Percentiles rank a stretch among this genome's conserved stretches.
Evolutionary conservation across 2,113 vertebrate genomes (phyloP).

Genomic region (Gadus macrocephalus): DNA sequence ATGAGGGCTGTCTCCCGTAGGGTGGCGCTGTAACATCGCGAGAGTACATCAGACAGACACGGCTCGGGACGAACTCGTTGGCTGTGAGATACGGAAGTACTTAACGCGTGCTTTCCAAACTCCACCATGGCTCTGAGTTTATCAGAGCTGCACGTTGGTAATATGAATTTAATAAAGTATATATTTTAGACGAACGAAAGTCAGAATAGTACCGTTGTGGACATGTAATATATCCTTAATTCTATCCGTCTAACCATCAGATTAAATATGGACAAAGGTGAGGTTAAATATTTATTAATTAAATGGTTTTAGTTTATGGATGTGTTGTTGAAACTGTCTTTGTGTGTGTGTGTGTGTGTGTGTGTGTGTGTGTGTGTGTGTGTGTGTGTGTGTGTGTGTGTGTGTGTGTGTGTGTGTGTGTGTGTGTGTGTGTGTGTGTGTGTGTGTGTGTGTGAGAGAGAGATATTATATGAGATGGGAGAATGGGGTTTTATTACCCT

Average conservation of each 20-base stretch:
- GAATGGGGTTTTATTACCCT: too few species aligned
- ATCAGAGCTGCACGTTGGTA: too few species aligned
- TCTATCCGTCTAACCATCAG: background rate
- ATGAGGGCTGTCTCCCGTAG: conserved; percentile 5
- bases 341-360: too few species aligned
- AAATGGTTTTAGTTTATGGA: background rate
- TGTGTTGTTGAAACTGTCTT: background rate
- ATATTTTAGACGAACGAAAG: background rate
- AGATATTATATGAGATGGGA: too few species aligned
- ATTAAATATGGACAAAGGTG: conserved; percentile 59
- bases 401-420: too few species aligned
- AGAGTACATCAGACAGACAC: conserved; percentile 20
- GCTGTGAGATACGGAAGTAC: conserved; percentile 40
- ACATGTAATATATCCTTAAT: background rate
- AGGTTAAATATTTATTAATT: background rate
- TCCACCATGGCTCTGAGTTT: background rate
- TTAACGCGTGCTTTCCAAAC: background rate
- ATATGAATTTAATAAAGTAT: background rate
- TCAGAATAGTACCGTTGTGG: background rate
- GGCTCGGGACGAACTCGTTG: background rate
- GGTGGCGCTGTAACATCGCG: background rate
- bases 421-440: too few species aligned
- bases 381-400: too few species aligned
- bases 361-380: too few species aligned
- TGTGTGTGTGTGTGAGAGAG: too few species aligned